These are phyloP conservation scores for Pyrgus malvae DNA, from an alignment of 2,888 invertebrate genomes.

Conservation along the genomic window DNA sequence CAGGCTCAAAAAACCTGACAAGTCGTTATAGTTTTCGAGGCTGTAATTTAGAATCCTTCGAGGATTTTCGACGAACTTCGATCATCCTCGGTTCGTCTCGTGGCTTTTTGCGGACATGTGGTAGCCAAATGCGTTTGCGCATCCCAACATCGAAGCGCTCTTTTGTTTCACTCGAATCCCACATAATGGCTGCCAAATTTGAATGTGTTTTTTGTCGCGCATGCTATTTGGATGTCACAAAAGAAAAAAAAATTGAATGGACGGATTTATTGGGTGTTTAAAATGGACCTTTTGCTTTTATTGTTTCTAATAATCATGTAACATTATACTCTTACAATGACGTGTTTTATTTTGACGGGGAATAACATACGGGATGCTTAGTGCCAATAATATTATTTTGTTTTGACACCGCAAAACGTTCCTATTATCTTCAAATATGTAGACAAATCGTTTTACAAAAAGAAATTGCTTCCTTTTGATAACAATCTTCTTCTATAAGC, in stretches of 20 bases:
- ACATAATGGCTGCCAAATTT: conserved; percentile 50
- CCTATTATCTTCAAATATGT: too few species aligned
- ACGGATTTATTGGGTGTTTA: conserved; percentile 40
- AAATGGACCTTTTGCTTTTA: conserved; percentile 33
- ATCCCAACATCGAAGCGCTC: conserved; percentile 43
- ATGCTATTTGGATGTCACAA: conserved; percentile 43
- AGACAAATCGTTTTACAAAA: too few species aligned
- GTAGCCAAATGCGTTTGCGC: conserved; percentile 61
- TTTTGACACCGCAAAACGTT: too few species aligned
- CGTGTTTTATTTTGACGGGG: conserved; percentile 12
- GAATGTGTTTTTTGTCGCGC: conserved; percentile 46
- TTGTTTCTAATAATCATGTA: conserved; percentile 33
- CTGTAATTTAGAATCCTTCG: conserved; percentile 36
- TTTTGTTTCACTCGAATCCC: conserved; percentile 40
- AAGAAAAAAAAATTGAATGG: conserved; percentile 44
- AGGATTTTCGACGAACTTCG: conserved; percentile 48
- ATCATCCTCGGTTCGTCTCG: conserved; percentile 42
- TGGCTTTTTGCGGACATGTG: conserved; percentile 65
- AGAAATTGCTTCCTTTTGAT: too few species aligned
- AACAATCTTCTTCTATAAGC: too few species aligned
- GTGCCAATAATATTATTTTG: conserved; percentile 29
- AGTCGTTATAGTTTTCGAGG: conserved; percentile 36
- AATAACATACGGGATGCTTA: conserved; percentile 28
- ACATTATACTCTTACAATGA: conserved; percentile 29
- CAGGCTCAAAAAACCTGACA: conserved; percentile 15